A percentile compares a stretch with the other conserved stretches of the same genome.
These are phyloP conservation scores for Heliornis fulica DNA, from an alignment of 2,113 vertebrate genomes.

Conservation along the genomic window DNA sequence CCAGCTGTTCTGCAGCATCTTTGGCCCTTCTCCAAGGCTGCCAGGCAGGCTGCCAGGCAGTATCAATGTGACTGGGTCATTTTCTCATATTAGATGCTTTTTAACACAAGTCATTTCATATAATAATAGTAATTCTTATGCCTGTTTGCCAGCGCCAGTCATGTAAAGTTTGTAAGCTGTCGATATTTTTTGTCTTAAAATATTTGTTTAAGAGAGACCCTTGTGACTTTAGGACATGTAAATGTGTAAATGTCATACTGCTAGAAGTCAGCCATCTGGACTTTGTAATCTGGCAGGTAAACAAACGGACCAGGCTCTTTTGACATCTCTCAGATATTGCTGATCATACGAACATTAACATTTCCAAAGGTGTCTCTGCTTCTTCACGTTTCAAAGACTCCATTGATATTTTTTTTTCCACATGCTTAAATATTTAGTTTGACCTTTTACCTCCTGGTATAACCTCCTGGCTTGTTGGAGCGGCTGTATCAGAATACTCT, in stretches of 20 bases:
- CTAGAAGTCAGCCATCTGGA: constrained; percentile 32
- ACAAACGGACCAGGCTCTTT: background rate
- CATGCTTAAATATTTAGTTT: constrained; percentile 62
- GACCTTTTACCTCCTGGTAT: constrained; percentile 37
- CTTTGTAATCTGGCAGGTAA: constrained; percentile 36
- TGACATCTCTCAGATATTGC: constrained; percentile 33
- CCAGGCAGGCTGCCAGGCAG: background rate
- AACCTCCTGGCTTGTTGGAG: constrained; percentile 12
- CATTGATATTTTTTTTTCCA: constrained; percentile 42
- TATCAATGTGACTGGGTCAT: background rate
- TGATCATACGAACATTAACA: constrained; percentile 32
- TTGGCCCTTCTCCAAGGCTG: background rate
- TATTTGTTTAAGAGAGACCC: background rate
- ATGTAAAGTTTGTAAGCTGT: background rate
- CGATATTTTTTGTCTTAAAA: constrained; percentile 8
- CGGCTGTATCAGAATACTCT: background rate
- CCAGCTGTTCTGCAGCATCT: background rate
- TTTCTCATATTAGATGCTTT: background rate
- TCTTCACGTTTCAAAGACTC: constrained; percentile 40
- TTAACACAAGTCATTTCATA: background rate
- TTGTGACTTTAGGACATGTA: background rate
- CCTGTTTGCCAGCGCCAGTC: background rate
- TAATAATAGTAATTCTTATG: background rate
- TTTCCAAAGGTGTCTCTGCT: constrained; percentile 50
- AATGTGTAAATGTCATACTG: background rate